Conservation (phyloP, 2,113 vertebrate species). For the Cariama cristata region DNA sequence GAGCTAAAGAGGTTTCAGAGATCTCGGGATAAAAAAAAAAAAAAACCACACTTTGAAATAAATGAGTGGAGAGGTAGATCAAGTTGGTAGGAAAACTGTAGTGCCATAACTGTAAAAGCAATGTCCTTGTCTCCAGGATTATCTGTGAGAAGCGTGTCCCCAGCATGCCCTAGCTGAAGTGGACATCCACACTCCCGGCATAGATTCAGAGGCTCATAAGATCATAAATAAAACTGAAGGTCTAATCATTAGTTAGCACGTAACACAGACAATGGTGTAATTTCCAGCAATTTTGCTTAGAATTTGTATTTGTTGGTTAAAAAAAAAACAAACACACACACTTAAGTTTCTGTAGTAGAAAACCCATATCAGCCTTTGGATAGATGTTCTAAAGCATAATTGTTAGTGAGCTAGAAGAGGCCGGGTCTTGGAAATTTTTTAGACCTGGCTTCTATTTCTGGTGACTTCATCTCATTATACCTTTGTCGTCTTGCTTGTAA, state of each 20-base stretch:
- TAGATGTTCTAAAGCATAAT: not conserved
- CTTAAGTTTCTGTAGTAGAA: not conserved
- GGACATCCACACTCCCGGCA: not conserved
- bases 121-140: rapidly evolving
- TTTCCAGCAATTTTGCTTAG: not conserved
- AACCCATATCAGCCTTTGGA: not conserved
- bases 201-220: not conserved
- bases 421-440: not conserved
- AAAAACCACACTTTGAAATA: not conserved
- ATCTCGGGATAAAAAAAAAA: too few species aligned
- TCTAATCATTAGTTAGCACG: not conserved
- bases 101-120: not conserved
- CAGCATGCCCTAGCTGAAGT: not conserved
- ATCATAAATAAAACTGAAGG: not conserved
- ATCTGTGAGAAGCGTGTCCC: not conserved
- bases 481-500: not conserved
- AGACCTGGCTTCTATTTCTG: not conserved
- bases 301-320: not conserved
- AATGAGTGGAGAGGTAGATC: not conserved
- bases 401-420: not conserved
- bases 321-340: not conserved
- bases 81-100: not conserved
- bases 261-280: rapidly evolving
- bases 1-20: not conserved
- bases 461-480: not conserved